Base-by-base conservation (phyloP, 92 coral and sea anemone species). In the Meandrina meandrites region DNA sequence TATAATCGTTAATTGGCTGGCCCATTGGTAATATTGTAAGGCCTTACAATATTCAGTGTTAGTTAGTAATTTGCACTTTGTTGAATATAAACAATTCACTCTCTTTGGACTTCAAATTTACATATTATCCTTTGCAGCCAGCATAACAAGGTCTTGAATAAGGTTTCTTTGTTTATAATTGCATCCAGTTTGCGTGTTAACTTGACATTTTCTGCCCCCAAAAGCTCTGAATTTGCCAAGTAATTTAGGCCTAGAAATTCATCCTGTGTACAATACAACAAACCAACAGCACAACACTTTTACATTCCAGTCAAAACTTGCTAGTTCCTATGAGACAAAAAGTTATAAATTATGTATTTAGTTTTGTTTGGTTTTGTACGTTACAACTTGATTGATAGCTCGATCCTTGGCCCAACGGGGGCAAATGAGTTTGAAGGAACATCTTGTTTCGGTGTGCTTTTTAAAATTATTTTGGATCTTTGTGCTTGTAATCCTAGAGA, bases 311-410 rank as follows among this genome's bases (percentile, higher is more conserved):
- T 27, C 67, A 77, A 85, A 64, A 76, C 68, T 22, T 53, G 14
- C 67, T 64, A 58, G 88, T 85, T 78, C 66, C 88, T 85, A 85
- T 85, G 82, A 53, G 45, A 77, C 88, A 75, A 5, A 48, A 85
- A 76, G 34, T 76, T 31, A 85, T 85, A 58, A 85, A 85, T 85
- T 58, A 85, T 85, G 82, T 32, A 85, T 77, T 13, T 18, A 21
- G 32, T 50, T 47, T 66, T 78, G 88, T 76, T 85, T 85, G 88
- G 82, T 69, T 85, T 85, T 85, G 31, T 56, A 73, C 53, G 40
- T 54, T 79, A 21, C 75, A 77, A 32, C 31, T 62, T 85, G 88
- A 76, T 85, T 85, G 83, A 85, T 85, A 37, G 53, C 66, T 64
- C n/a, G n/a, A n/a, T n/a, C 27, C 57, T 30, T 64, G 4, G 21